Conservation (phyloP, 2,888 invertebrate genomes). For the Tetrapedia diversipes region DNA sequence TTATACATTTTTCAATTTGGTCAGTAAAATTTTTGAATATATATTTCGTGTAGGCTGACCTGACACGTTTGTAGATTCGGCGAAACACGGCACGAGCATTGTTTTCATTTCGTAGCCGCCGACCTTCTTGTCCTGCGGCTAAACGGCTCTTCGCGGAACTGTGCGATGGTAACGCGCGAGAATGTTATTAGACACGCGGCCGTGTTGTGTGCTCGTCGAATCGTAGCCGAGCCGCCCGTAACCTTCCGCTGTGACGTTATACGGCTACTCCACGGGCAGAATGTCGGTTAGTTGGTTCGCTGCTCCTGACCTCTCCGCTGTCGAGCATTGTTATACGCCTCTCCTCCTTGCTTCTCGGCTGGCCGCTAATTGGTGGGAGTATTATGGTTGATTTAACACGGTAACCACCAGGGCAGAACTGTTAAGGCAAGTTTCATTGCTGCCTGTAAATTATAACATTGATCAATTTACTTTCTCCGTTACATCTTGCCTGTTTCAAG, state of each 20-base stretch:
- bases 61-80: conserved; percentile 38
- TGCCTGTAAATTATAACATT: neutral
- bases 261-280: conserved; percentile 63
- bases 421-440: neutral
- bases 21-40: too few species aligned
- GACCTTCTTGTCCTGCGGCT: conserved; percentile 25
- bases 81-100: conserved; percentile 28
- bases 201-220: conserved; percentile 67
- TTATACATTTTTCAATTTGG: too few species aligned
- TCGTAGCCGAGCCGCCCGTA: conserved; percentile 54
- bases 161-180: conserved; percentile 56
- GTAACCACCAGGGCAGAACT: neutral
- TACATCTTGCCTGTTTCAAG: neutral
- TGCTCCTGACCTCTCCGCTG: neutral
- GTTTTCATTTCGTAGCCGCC: conserved; percentile 21
- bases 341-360: neutral
- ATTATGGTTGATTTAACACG: conserved; percentile 24
- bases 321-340: conserved; percentile 11
- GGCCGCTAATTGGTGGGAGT: conserved; percentile 11
- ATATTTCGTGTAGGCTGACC: too few species aligned
- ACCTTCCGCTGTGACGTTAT: conserved; percentile 63
- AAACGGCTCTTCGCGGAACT: conserved; percentile 41
- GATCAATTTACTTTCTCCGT: neutral
- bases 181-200: conserved; percentile 71
- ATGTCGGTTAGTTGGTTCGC: conserved; percentile 55